Conservation (phyloP, 2,113 vertebrate genomes). For the Poeciliopsis prolifica region DNA sequence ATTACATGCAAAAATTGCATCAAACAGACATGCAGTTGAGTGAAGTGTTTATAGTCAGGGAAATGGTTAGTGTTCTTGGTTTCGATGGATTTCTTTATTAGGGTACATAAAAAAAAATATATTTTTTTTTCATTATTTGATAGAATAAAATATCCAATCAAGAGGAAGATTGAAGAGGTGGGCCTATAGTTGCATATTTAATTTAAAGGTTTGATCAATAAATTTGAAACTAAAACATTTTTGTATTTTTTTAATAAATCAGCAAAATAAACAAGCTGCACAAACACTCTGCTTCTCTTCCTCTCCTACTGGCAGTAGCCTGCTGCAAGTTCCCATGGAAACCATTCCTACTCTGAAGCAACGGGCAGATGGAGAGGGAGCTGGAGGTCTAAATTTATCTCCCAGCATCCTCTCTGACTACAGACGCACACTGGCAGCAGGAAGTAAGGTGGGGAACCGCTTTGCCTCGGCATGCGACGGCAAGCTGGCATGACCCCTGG, state of each 20-base stretch:
- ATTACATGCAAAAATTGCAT: background rate
- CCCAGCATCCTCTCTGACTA: slow-evolving; percentile 83
- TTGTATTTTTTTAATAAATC: background rate
- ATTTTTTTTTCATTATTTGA: background rate
- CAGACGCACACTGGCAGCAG: slow-evolving; percentile 77
- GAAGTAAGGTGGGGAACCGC: slow-evolving; percentile 75
- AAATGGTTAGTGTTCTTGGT: background rate
- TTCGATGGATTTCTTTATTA: background rate
- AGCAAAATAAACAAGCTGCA: slow-evolving; percentile 32
- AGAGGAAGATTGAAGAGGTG: background rate
- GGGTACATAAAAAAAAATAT: background rate
- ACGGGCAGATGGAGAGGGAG: slow-evolving; percentile 84
- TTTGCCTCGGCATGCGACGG: slow-evolving; percentile 58
- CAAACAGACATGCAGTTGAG: background rate
- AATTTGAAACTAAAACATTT: background rate
- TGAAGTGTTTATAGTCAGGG: background rate
- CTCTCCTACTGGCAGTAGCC: slow-evolving; percentile 73
- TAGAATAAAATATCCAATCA: background rate
- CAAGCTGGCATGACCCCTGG: slow-evolving; percentile 66
- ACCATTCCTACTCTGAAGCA: slow-evolving; percentile 81
- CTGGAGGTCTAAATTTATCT: slow-evolving; percentile 86
- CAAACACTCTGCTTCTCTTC: slow-evolving; percentile 43
- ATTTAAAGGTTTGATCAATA: background rate
- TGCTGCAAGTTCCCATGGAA: slow-evolving; percentile 84
- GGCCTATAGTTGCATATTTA: background rate